These are phyloP conservation scores for Euura saliciscinereae DNA, from an alignment of 1,140 invertebrate species.

Conservation along the genomic window DNA sequence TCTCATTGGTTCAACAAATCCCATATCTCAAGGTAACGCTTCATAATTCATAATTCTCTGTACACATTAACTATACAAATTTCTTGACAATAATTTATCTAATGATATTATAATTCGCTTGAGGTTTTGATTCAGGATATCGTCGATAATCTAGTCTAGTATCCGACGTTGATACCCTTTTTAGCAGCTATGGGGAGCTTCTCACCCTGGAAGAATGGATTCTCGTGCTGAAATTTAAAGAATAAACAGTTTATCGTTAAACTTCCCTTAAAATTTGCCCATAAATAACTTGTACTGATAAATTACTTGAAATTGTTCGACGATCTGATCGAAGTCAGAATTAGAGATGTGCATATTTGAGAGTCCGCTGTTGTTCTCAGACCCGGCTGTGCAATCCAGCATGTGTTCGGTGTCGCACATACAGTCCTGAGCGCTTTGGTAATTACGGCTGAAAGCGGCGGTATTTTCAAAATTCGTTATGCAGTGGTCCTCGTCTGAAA, in stretches of 20 bases:
- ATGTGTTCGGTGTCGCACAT: slow-evolving; percentile 99
- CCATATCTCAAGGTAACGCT: background rate
- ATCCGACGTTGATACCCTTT: slow-evolving; percentile 76
- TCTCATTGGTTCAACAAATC: too few species aligned
- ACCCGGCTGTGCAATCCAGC: slow-evolving; percentile 81
- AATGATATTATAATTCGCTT: background rate
- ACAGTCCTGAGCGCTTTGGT: slow-evolving; percentile 92
- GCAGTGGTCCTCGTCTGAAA: slow-evolving; percentile 82
- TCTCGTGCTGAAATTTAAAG: slow-evolving; percentile 64
- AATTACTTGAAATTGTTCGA: slow-evolving; percentile 63
- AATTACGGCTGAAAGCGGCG: slow-evolving; percentile 92
- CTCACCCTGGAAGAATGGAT: slow-evolving; percentile 82
- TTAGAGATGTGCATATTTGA: slow-evolving; percentile 50
- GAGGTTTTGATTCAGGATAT: slow-evolving; percentile 29
- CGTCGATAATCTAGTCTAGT: slow-evolving; percentile 11
- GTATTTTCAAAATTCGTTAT: slow-evolving; percentile 93
- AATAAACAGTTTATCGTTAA: slow-evolving; percentile 16
- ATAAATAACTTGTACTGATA: background rate
- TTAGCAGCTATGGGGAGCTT: slow-evolving; percentile 87
- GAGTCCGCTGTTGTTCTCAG: slow-evolving; percentile 47
- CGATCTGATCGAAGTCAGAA: slow-evolving; percentile 61
- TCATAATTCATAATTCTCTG: background rate
- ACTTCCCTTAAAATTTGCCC: slow-evolving; percentile 17
- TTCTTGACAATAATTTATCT: background rate
- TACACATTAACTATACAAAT: background rate